phyloP scores from a whole-genome alignment of 2,797 vertebrate genomes.

The Enteromius treurensis region DNA sequence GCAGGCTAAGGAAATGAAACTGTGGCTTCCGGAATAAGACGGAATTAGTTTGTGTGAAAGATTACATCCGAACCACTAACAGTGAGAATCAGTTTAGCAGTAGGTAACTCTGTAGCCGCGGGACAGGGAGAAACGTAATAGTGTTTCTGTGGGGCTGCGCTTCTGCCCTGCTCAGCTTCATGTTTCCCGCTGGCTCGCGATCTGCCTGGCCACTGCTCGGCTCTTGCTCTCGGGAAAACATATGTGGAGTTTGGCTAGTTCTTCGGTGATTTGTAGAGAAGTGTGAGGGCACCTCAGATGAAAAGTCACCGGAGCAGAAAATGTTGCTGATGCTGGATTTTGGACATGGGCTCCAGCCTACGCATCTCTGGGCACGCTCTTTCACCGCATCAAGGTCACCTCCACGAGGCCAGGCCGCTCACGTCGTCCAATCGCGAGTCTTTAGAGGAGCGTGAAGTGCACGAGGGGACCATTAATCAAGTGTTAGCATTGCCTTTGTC shows the following conservation, averaged over 20 bases:
- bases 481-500: constrained; percentile 22
- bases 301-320: constrained; percentile 53
- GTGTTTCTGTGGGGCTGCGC: constrained; percentile 42
- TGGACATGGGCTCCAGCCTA: constrained; percentile 43
- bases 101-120: constrained; percentile 23
- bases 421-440: background rate
- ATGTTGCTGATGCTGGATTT: constrained; percentile 56
- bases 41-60: background rate
- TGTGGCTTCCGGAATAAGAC: background rate
- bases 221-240: constrained; percentile 34
- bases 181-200: constrained; percentile 49
- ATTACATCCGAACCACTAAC: constrained; percentile 18
- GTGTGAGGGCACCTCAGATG: constrained; percentile 55
- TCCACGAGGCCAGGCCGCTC: background rate
- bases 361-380: constrained; percentile 34
- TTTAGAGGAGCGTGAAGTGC: constrained; percentile 27
- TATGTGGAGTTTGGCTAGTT: constrained; percentile 54
- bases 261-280: constrained; percentile 47
- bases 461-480: constrained; percentile 37
- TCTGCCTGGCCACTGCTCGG: constrained; percentile 27
- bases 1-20: background rate
- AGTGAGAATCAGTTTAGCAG: constrained; percentile 23
- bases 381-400: constrained; percentile 54
- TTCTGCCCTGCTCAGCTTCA: constrained; percentile 36
- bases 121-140: constrained; percentile 54